Evolutionary conservation across 2,888 invertebrate species (phyloP), one percentile per base, ranked within the genome.

Genomic region (Anoplius nigerrimus): DNA sequence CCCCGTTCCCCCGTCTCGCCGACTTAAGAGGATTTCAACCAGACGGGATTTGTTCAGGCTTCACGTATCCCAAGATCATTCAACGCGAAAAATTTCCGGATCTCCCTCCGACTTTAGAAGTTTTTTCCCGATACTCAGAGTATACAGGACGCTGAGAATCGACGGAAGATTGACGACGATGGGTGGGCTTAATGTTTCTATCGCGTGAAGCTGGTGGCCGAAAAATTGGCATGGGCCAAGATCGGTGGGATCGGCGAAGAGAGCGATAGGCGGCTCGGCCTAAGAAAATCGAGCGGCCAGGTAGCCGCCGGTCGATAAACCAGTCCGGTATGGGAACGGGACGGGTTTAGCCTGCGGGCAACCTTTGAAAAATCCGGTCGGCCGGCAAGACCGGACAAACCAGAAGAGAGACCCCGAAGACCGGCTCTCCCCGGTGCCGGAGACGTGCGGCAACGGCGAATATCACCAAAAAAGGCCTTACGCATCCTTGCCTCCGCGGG

Each of bases 381-480:
- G 62, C 62, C 68, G 66, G 64, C n/a, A 13, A 34, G 66, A 81
- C 82, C 75, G 76, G 82, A 76, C 78, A 77, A 79, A 83, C 83
- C 76, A 78, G 83, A 81, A 79, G 66, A 60, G 55, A 46, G 51
- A 34, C 34, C 34, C 34, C 34, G 34, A n/a, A n/a, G n/a, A 62
- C 63, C 65, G 60, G 62, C 62, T 56, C 51, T 52, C 27, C 15
- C 43, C 66, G 55, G 45, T 13, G 42, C 42, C 42, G 42, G 42
- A n/a, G n/a, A n/a, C n/a, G n/a, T 13, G 27, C 46, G 57, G 57
- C 66, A 53, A 60, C 67, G 52, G 62, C 67, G 69, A 63, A 68
- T 72, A 83, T 82, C 76, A 69, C 84, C 84, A 82, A 84, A 84
- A 84, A 82, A 80, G 84, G 84, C 27, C 75, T 80, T 81, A 78